A percentile compares a stretch with the other conserved stretches of the same genome.
phyloP scores from a whole-genome alignment of 2,113 vertebrate genomes.

The Phocoena phocoena region DNA sequence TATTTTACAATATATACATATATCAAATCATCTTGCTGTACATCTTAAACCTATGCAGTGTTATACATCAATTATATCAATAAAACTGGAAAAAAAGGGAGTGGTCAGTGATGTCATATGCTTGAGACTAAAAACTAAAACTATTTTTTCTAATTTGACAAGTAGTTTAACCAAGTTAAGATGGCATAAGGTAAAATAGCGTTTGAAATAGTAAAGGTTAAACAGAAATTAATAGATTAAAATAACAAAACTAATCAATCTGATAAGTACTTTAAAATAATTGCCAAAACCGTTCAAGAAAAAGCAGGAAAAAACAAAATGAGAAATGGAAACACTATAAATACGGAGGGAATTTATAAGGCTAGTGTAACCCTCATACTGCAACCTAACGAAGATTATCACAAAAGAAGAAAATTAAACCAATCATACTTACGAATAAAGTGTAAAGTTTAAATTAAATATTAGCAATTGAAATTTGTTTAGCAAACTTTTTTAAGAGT shows the following conservation, averaged over 20 bases:
- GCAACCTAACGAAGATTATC: background rate
- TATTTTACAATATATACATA: background rate
- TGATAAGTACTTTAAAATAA: background rate
- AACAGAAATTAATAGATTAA: background rate
- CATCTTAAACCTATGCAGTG: background rate
- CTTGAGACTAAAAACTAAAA: background rate
- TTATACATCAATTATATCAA: background rate
- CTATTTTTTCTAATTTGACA: background rate
- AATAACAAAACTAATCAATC: background rate
- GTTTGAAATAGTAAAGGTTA: constrained; percentile 14
- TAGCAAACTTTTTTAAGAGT: background rate
- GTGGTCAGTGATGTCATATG: background rate
- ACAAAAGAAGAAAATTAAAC: background rate
- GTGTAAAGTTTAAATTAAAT: background rate
- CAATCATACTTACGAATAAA: background rate
- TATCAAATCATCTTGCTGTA: background rate
- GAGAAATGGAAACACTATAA: background rate
- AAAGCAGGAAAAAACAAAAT: background rate
- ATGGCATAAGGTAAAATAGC: background rate
- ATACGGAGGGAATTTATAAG: background rate
- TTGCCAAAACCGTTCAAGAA: background rate
- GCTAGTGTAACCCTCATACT: background rate
- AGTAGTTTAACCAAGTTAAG: background rate
- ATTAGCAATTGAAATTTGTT: background rate
- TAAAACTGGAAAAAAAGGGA: background rate